A percentile compares a stretch with the other conserved stretches of the same genome.
Conservation (phyloP, 64 coral and sea anemone species). For the Porites lutea region DNA sequence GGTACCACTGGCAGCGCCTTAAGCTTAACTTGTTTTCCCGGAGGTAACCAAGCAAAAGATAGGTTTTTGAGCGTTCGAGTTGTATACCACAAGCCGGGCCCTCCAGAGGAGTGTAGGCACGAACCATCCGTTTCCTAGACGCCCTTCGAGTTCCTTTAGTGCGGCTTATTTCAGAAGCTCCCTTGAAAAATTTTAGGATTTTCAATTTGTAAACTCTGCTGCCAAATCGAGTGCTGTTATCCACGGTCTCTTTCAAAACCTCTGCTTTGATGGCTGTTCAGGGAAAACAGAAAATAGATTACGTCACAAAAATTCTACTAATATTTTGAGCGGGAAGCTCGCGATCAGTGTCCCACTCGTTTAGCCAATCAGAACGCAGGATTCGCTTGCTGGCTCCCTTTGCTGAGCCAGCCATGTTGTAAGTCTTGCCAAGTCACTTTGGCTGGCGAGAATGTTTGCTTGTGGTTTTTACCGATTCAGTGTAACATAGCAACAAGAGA, state of each 20-base stretch:
- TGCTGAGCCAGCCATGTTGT: too few species aligned
- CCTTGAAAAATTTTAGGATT: slow-evolving; percentile 54
- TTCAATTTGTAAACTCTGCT: slow-evolving; percentile 9
- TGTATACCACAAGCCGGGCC: not conserved
- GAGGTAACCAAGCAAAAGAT: slow-evolving; percentile 5
- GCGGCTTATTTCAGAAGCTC: not conserved
- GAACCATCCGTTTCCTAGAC: not conserved
- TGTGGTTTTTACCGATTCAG: too few species aligned
- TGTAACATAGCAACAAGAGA: too few species aligned
- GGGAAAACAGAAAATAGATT: not conserved
- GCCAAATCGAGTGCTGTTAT: not conserved
- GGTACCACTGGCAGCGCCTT: not conserved
- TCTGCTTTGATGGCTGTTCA: slow-evolving; percentile 12
- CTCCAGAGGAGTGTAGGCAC: not conserved
- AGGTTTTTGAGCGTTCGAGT: not conserved
- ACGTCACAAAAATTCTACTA: too few species aligned
- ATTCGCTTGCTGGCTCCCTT: too few species aligned
- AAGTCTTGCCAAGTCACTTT: too few species aligned
- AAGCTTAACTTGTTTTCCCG: not conserved
- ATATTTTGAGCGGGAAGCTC: too few species aligned
- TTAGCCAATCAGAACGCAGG: too few species aligned
- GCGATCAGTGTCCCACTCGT: too few species aligned
- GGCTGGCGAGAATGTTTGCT: too few species aligned
- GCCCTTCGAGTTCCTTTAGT: not conserved
- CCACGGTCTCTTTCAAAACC: not conserved